Percentiles rank a stretch among this genome's conserved stretches.
Evolutionary conservation across 2,797 vertebrate species (phyloP).

Genomic region (Phoxinus dragarum): DNA sequence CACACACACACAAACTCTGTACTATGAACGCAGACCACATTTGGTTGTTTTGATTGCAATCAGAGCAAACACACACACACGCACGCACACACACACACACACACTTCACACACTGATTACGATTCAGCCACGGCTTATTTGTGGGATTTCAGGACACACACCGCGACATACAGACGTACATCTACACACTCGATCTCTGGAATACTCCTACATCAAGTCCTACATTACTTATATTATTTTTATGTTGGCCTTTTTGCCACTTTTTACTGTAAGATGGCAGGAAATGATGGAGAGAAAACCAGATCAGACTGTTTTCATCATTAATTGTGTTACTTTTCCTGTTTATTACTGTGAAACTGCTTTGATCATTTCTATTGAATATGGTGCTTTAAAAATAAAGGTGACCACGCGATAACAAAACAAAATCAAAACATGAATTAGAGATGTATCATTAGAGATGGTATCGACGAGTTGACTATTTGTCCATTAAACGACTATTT

Average conservation of each 20-base stretch:
- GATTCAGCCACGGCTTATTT: neutral
- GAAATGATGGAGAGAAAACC: neutral
- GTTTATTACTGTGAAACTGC: neutral
- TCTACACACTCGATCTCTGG: neutral
- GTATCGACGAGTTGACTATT: neutral
- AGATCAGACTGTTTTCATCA: neutral
- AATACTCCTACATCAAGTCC: neutral
- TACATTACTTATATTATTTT: no score
- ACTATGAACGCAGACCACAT: slow-evolving; percentile 7
- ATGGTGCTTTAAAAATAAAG: neutral
- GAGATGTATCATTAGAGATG: neutral
- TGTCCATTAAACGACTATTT: neutral
- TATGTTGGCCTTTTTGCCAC: neutral
- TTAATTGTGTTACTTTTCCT: neutral
- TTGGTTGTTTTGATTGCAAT: slow-evolving; percentile 76
- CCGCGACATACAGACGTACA: neutral
- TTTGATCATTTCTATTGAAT: neutral
- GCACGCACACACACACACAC: slow-evolving; percentile 42
- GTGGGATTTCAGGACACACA: neutral
- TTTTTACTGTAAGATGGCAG: neutral
- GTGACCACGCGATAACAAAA: no score
- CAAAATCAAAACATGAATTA: neutral
- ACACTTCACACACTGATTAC: slow-evolving; percentile 40
- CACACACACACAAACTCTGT: neutral
- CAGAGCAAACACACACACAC: slow-evolving; percentile 50